phyloP scores from a whole-genome alignment of 2,113 vertebrate species.

The Oncorhynchus masou region DNA sequence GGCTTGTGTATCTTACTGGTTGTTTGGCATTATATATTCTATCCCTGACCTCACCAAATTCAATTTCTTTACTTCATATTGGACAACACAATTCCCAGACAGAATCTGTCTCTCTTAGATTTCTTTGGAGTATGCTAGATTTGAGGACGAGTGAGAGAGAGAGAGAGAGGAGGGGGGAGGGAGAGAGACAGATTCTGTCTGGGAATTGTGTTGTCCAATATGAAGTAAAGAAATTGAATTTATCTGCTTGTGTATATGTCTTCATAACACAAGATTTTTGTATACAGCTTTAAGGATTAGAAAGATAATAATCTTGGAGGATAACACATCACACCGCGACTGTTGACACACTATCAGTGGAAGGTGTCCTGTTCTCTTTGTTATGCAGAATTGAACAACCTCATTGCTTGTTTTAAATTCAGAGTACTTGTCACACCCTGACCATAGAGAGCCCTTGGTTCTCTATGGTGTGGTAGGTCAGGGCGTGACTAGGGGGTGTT shows the following conservation, averaged over 20 bases:
- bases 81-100: not conserved
- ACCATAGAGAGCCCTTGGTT: too few relatives aligned
- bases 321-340: not conserved
- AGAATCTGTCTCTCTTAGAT: not conserved
- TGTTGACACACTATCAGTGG: not conserved
- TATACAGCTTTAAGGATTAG: not conserved
- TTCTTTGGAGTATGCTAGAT: not conserved
- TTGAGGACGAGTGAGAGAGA: too few relatives aligned
- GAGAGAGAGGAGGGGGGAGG: not conserved
- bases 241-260: not conserved
- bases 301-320: conserved; percentile 1
- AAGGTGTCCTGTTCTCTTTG: not conserved
- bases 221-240: conserved; percentile 4
- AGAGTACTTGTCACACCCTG: too few relatives aligned
- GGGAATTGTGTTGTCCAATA: not conserved
- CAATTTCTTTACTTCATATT: conserved; percentile 6
- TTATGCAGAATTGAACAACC: not conserved
- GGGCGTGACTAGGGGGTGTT: too few relatives aligned
- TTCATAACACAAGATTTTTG: not conserved
- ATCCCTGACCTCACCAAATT: conserved; percentile 1
- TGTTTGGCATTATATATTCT: not conserved
- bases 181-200: not conserved
- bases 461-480: too few relatives aligned
- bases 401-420: not conserved
- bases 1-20: not conserved